Evolutionary conservation across 2,888 invertebrate species (phyloP), one percentile per base, ranked within the genome.

Genomic region (Drosophila atripex): DNA sequence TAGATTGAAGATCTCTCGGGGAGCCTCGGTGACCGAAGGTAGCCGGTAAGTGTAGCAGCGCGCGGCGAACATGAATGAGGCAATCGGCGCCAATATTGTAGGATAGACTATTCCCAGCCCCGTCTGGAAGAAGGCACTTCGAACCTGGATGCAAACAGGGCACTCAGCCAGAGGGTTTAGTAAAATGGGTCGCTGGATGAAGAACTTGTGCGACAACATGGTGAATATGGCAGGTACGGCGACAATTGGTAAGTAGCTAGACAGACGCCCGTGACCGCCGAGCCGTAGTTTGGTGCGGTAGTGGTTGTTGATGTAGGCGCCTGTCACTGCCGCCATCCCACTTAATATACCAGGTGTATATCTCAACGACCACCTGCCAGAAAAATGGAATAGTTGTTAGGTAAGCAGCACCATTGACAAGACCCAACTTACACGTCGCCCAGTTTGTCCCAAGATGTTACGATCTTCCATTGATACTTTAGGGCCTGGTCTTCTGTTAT

Each of bases 121-220:
- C 0, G 92, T 77, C 90, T 95, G 95, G 21, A 94, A 76, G 0
- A 91, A 89, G 2, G 93, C 92, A 25, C 95, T 93, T 68, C 92
- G 93, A 0, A 94, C 71, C 91, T 96, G 94, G 23, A 93, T 80
- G 86, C 96, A 96, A 5, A 95, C 80, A 0, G 95, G 93, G 80
- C 96, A 96, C 1, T 88, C 74, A 0, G 92, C 90, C 14, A 89
- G 30, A 32, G 92, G 93, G 88, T 93, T 92, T 18, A 95, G 75
- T 3, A 95, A 73, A 61, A 95, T 90, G 16, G 93, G 90, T 1
- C 92, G 92, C 76, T 94, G 91, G 47, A 96, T 88, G 56, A 93
- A 76, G 93, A 93, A 90, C 77, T 93, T 93, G 86, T 95, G 95
- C 66, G 92, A 90, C 4, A 94, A 3, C 25, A 93, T 82, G 7